Evolutionary conservation across 2,797 vertebrate genomes (phyloP).

Genomic region (Pempheris klunzingeri): DNA sequence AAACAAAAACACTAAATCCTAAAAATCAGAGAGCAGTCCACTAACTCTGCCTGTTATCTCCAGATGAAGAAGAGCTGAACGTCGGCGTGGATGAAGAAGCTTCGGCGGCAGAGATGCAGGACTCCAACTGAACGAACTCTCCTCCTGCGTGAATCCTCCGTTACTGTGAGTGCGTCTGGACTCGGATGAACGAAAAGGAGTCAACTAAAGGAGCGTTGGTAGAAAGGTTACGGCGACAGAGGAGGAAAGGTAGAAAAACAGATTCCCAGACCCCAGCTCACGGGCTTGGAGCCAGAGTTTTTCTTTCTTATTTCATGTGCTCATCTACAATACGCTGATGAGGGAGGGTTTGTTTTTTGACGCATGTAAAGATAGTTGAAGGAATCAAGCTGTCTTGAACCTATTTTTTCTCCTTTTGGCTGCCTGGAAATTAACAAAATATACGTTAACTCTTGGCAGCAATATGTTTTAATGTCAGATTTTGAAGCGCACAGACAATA

Average conservation of each 20-base stretch:
- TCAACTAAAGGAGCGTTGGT: constrained; percentile 28
- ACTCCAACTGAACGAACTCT: constrained; percentile 71
- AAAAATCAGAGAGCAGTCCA: background rate
- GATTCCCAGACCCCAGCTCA: constrained; percentile 56
- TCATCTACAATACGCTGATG: background rate
- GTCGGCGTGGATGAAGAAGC: constrained; percentile 52
- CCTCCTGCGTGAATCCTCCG: constrained; percentile 27
- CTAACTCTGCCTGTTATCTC: background rate
- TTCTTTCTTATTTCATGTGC: background rate
- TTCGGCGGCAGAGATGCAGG: constrained; percentile 63
- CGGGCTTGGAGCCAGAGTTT: constrained; percentile 62
- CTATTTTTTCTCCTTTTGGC: constrained; percentile 1
- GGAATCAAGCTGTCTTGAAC: constrained; percentile 16
- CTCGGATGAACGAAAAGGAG: constrained; percentile 26
- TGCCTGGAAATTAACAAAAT: constrained; percentile 17
- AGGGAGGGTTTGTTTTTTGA: constrained; percentile 19
- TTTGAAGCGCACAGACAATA: background rate
- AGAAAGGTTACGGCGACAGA: constrained; percentile 20
- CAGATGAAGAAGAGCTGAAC: constrained; percentile 62
- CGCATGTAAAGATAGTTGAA: constrained; percentile 5
- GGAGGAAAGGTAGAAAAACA: constrained; percentile 46
- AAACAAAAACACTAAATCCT: too few relatives aligned
- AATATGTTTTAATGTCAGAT: constrained; percentile 25
- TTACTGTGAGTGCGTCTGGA: constrained; percentile 70
- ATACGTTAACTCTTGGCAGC: background rate